Conservation (phyloP, 2,797 vertebrate species). For the Rallus crepitans region DNA sequence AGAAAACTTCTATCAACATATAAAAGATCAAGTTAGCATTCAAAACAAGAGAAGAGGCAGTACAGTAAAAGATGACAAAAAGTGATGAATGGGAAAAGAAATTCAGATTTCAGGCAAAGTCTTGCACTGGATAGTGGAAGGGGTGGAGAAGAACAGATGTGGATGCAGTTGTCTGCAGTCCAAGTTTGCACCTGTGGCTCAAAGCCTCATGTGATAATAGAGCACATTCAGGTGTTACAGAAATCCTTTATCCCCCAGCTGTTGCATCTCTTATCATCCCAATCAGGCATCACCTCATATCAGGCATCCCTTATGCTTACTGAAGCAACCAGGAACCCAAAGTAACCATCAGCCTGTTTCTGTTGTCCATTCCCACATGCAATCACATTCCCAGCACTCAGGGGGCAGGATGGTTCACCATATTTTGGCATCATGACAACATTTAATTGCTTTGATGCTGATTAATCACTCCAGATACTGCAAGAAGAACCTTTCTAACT, state of each 20-base stretch:
- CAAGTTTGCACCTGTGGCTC: not conserved
- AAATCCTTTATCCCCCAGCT: not conserved
- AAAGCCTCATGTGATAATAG: not conserved
- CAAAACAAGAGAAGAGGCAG: not conserved
- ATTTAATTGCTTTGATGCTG: not conserved
- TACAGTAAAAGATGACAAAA: not conserved
- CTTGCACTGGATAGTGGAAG: not conserved
- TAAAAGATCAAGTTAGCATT: not conserved
- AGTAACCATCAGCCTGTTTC: not conserved
- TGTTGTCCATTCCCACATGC: not conserved
- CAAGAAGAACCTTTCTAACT: not conserved
- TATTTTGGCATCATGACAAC: not conserved
- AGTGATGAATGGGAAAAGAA: not conserved
- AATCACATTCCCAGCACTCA: not conserved
- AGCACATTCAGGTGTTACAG: not conserved
- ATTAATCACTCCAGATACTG: not conserved
- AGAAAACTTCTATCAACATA: not conserved
- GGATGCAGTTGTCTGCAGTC: not conserved
- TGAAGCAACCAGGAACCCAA: not conserved
- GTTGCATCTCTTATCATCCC: not conserved
- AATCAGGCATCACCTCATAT: rapidly evolving
- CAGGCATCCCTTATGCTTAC: not conserved
- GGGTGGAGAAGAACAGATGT: not conserved
- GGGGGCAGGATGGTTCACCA: rapidly evolving
- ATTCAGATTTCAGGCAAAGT: not conserved